These are phyloP conservation scores for Hypomesus transpacificus DNA, from an alignment of 2,113 vertebrate genomes.

Conservation along the genomic window DNA sequence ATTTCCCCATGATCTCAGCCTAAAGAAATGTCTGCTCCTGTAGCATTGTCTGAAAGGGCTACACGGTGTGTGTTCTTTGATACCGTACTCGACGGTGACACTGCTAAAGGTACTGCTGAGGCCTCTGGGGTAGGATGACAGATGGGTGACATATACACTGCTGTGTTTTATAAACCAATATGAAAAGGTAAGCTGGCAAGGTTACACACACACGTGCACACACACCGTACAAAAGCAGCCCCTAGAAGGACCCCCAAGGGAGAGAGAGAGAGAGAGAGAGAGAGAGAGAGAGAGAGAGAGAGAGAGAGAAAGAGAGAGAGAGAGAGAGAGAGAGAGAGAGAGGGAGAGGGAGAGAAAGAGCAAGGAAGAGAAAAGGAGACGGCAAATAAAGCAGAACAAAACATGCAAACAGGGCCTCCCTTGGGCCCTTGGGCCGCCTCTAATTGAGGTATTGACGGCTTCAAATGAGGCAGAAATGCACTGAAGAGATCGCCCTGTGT, in stretches of 20 bases:
- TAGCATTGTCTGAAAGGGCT: neutral
- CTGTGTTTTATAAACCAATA: too few species aligned
- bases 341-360: conserved; percentile 6
- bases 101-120: neutral
- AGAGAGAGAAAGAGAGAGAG: neutral
- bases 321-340: neutral
- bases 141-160: neutral
- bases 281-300: conserved; percentile 27
- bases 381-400: conserved; percentile 45
- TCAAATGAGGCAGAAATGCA: conserved; percentile 79
- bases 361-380: conserved; percentile 7
- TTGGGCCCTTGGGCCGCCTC: conserved; percentile 58
- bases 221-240: conserved; percentile 27
- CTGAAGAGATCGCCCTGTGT: conserved; percentile 45
- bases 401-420: conserved; percentile 59
- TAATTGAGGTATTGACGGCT: conserved; percentile 76
- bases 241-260: too few species aligned
- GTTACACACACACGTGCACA: neutral
- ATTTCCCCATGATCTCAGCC: neutral
- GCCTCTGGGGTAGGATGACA: neutral
- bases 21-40: neutral
- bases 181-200: too few species aligned
- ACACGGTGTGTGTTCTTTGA: neutral
- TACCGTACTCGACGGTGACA: neutral
- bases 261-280: conserved; percentile 39